phyloP scores from a whole-genome alignment of 2,113 vertebrate genomes.

The Aspidoscelis tigris region DNA sequence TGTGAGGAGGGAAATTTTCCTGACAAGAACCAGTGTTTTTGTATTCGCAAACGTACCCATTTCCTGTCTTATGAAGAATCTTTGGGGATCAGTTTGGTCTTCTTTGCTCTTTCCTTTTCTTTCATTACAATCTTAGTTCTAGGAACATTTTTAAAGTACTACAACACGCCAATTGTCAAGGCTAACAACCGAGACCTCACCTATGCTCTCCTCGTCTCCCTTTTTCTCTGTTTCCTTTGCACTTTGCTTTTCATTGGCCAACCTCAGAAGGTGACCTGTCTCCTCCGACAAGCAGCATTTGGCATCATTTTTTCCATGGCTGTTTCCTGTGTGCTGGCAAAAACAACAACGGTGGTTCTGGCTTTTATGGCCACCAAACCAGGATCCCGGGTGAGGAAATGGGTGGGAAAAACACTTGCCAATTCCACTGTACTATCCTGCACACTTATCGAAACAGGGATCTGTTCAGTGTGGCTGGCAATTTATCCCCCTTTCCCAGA shows the following conservation, averaged over 20 bases:
- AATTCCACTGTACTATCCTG: not conserved
- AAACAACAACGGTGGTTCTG: not conserved
- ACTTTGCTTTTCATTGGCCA: not conserved
- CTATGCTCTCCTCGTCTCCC: not conserved
- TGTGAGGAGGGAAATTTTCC: not conserved
- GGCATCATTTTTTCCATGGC: not conserved
- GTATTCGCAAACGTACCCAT: not conserved
- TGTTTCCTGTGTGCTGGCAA: not conserved
- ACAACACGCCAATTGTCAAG: not conserved
- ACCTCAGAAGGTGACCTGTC: not conserved
- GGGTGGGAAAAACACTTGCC: not conserved
- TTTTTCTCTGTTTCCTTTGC: not conserved
- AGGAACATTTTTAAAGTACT: not conserved
- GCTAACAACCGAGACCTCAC: not conserved
- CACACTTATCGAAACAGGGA: not conserved
- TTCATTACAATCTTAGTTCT: not conserved
- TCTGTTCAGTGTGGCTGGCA: not conserved
- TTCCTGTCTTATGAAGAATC: not conserved
- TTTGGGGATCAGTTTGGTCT: not conserved
- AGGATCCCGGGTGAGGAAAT: not conserved
- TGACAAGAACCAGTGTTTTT: not conserved
- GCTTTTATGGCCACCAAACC: not conserved
- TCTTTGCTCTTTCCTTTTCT: not conserved
- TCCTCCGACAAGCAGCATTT: not conserved
- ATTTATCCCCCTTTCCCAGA: not conserved